phyloP scores from a whole-genome alignment of 1,140 invertebrate species.

The Halictus rubicundus region DNA sequence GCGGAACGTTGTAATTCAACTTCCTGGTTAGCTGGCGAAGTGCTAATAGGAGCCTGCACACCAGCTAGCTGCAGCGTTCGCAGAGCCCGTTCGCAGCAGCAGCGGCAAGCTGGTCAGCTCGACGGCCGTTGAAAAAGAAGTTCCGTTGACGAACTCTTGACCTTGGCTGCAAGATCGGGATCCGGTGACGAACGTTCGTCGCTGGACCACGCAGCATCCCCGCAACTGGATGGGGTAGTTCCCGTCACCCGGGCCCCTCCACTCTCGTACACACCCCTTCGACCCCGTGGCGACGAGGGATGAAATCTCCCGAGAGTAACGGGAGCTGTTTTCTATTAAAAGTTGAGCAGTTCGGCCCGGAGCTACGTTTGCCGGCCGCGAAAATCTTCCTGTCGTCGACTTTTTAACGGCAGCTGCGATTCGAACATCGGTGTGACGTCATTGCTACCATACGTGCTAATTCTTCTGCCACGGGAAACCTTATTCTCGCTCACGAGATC shows the following conservation, averaged over 20 bases:
- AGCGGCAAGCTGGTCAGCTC: not conserved
- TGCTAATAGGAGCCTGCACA: not conserved
- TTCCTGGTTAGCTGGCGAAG: no score
- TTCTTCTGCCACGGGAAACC: no score
- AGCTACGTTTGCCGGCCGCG: not conserved
- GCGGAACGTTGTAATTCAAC: not conserved
- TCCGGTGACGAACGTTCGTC: slow-evolving; percentile 53
- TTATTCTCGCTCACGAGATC: no score
- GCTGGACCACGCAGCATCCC: slow-evolving; percentile 75
- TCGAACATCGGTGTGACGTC: no score
- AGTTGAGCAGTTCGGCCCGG: slow-evolving; percentile 20
- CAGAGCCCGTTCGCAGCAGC: no score
- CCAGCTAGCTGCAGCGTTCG: not conserved
- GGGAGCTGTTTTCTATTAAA: slow-evolving; percentile 62
- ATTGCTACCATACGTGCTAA: no score
- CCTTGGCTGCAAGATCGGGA: slow-evolving; percentile 66
- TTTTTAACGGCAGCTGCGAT: not conserved
- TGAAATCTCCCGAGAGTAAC: slow-evolving; percentile 60
- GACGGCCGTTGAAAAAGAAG: slow-evolving; percentile 51
- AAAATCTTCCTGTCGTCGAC: not conserved
- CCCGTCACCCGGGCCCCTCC: slow-evolving; percentile 41
- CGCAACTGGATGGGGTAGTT: slow-evolving; percentile 74
- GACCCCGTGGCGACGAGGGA: slow-evolving; percentile 49
- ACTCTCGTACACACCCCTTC: slow-evolving; percentile 47
- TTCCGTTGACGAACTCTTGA: slow-evolving; percentile 66